Conservation (phyloP, 2,888 invertebrate genomes). For the Eilema depressum region DNA sequence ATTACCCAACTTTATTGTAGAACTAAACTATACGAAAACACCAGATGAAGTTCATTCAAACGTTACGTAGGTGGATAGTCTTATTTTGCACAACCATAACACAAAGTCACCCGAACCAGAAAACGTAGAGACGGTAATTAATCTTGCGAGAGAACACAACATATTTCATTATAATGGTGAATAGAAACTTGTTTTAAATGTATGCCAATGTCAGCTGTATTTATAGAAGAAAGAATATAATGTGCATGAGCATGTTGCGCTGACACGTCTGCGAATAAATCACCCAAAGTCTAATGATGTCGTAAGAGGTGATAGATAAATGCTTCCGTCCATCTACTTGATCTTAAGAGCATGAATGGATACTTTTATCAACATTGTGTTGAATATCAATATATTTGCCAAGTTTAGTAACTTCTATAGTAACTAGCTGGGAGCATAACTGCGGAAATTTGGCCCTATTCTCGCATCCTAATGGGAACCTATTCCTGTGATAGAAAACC, state of each 20-base stretch:
- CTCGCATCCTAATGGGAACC: no score
- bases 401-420: slow-evolving; percentile 1
- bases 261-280: slow-evolving; percentile 20
- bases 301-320: slow-evolving; percentile 23
- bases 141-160: slow-evolving; percentile 63
- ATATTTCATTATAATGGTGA: slow-evolving; percentile 59
- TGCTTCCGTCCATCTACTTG: slow-evolving; percentile 17
- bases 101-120: slow-evolving; percentile 45
- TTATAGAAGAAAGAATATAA: slow-evolving; percentile 56
- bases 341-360: slow-evolving; percentile 19
- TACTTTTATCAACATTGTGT: slow-evolving; percentile 10
- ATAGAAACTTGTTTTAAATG: slow-evolving; percentile 62
- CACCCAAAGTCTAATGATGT: slow-evolving; percentile 19
- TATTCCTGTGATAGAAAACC: no score
- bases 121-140: slow-evolving; percentile 59
- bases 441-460: no score
- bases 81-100: slow-evolving; percentile 53
- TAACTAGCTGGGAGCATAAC: no score
- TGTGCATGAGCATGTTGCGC: slow-evolving; percentile 31
- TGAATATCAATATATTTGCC: slow-evolving; percentile 7
- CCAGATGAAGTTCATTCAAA: slow-evolving; percentile 47
- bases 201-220: slow-evolving; percentile 68
- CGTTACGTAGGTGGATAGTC: slow-evolving; percentile 45
- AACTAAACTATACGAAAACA: slow-evolving; percentile 22
- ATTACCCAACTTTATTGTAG: slow-evolving; percentile 15